phyloP scores from a whole-genome alignment of 1,140 invertebrate genomes.

The Phthorimaea operculella region DNA sequence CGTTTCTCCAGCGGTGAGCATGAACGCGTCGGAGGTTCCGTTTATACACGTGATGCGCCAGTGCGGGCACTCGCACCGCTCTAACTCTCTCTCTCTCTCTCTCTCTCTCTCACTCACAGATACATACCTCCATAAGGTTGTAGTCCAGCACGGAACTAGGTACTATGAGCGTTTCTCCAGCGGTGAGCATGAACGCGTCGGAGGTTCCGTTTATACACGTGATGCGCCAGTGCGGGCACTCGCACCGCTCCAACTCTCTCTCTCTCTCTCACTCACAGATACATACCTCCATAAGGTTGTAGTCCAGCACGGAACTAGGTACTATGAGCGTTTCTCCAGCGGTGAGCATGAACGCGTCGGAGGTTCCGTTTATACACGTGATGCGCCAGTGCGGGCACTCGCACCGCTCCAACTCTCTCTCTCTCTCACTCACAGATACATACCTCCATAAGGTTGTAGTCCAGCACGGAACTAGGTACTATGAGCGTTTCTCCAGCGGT shows the following conservation, averaged over 20 bases:
- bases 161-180: constrained; percentile 80
- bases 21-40: constrained; percentile 58
- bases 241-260: constrained; percentile 54
- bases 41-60: constrained; percentile 65
- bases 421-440: too few species aligned
- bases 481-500: constrained; percentile 76
- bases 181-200: constrained; percentile 59
- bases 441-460: constrained; percentile 78
- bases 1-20: constrained; percentile 69
- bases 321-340: constrained; percentile 80
- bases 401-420: constrained; percentile 58
- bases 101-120: too few species aligned
- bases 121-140: constrained; percentile 77
- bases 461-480: constrained; percentile 81
- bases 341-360: constrained; percentile 58
- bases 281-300: constrained; percentile 74
- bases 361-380: constrained; percentile 59
- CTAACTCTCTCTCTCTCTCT: too few species aligned
- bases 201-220: constrained; percentile 60
- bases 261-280: too few species aligned
- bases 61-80: constrained; percentile 52
- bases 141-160: constrained; percentile 81
- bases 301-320: constrained; percentile 81
- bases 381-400: constrained; percentile 60
- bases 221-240: constrained; percentile 59